Conservation (phyloP, 2,888 invertebrate genomes). For the Cancer borealis region DNA sequence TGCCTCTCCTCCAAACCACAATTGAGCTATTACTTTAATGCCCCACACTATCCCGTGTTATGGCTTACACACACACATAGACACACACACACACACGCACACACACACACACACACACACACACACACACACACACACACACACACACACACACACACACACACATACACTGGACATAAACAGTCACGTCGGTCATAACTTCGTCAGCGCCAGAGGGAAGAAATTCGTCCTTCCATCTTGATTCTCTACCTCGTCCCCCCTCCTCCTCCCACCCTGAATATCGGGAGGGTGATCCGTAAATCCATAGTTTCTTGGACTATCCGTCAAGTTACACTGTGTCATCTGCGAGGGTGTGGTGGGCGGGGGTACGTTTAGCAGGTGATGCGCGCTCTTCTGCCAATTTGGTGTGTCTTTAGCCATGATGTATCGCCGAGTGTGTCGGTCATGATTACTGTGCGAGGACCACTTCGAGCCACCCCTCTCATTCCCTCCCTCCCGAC, state of each 20-base stretch:
- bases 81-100: background rate
- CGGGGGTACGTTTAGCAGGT: constrained; percentile 65
- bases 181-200: constrained; percentile 16
- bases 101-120: background rate
- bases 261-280: constrained; percentile 5
- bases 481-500: background rate
- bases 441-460: constrained; percentile 54
- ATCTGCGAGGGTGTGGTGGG: constrained; percentile 67
- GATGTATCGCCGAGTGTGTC: constrained; percentile 57
- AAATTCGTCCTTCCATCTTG: constrained; percentile 1
- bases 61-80: background rate
- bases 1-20: constrained; percentile 30
- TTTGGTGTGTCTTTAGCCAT: constrained; percentile 65
- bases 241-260: background rate
- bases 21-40: constrained; percentile 62
- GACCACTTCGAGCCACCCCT: constrained; percentile 26
- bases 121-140: constrained; percentile 6
- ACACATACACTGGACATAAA: background rate
- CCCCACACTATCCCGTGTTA: background rate
- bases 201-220: background rate
- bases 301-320: constrained; percentile 66
- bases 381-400: constrained; percentile 63
- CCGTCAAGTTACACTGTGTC: constrained; percentile 60
- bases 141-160: constrained; percentile 14
- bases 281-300: constrained; percentile 46